These are phyloP conservation scores for Butastur rufipennis DNA, from an alignment of 2,113 vertebrate species.

Conservation along the genomic window DNA sequence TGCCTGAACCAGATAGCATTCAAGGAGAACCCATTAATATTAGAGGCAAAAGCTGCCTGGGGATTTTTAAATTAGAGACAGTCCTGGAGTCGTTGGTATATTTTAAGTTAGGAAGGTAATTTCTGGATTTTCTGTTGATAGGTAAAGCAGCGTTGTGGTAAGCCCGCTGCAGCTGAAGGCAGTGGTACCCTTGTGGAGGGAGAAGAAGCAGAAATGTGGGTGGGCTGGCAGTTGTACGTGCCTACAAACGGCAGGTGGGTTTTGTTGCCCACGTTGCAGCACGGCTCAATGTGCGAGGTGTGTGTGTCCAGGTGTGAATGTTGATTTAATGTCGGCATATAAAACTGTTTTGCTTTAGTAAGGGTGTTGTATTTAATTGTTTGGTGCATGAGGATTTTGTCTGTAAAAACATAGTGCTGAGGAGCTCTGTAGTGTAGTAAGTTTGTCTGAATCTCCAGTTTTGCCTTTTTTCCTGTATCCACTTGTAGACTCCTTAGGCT, in stretches of 20 bases:
- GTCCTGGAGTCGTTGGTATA: not conserved
- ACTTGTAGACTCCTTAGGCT: not conserved
- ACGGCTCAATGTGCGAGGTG: not conserved
- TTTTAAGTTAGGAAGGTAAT: not conserved
- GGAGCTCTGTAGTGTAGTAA: not conserved
- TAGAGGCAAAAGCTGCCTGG: not conserved
- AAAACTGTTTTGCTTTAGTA: not conserved
- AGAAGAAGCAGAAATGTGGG: not conserved
- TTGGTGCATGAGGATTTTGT: not conserved
- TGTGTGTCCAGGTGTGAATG: not conserved
- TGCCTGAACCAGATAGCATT: constrained; percentile 13
- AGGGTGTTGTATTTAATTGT: not conserved
- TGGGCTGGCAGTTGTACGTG: not conserved
- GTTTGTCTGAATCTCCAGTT: not conserved
- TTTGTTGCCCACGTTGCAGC: not conserved
- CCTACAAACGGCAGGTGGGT: not conserved
- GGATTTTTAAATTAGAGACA: not conserved
- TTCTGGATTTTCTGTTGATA: not conserved
- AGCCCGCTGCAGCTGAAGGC: not conserved
- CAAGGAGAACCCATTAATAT: constrained; percentile 53
- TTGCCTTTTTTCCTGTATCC: not conserved
- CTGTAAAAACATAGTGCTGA: not conserved
- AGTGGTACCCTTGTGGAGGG: not conserved
- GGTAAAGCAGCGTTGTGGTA: not conserved
- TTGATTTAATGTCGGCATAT: not conserved